Conservation (phyloP, 2,797 vertebrate species). For the Borostomias antarcticus region DNA sequence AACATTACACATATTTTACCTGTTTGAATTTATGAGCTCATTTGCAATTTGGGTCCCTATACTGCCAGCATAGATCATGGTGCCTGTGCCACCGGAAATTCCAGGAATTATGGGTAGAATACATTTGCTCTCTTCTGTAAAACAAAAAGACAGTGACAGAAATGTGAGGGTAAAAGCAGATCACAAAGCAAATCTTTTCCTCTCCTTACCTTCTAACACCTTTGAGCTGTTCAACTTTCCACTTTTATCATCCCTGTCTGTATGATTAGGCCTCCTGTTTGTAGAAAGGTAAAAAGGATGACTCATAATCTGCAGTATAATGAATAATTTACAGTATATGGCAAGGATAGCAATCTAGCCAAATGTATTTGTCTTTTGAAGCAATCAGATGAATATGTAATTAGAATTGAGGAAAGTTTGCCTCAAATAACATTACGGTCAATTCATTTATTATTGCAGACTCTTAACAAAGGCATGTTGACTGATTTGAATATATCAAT, state of each 20-base stretch:
- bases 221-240: constrained; percentile 49
- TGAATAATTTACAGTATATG: background rate
- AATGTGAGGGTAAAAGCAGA: constrained; percentile 24
- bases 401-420: too few species aligned
- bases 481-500: too few species aligned
- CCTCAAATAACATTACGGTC: too few species aligned
- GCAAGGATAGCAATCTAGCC: too few species aligned
- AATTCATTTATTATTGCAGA: too few species aligned
- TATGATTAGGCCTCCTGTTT: constrained; percentile 55
- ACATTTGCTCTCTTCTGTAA: constrained; percentile 82
- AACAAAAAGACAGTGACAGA: constrained; percentile 20
- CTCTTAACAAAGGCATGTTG: too few species aligned
- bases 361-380: too few species aligned
- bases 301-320: background rate
- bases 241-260: constrained; percentile 40
- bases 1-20: constrained; percentile 59
- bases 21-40: constrained; percentile 89
- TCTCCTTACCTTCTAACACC: constrained; percentile 53
- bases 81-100: constrained; percentile 84
- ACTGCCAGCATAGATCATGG: constrained; percentile 89
- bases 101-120: constrained; percentile 84
- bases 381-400: too few species aligned
- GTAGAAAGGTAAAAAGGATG: constrained; percentile 16
- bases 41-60: constrained; percentile 93
- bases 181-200: background rate